Base-by-base conservation (phyloP, 2,888 invertebrate species). In the Gortyna flavago region DNA sequence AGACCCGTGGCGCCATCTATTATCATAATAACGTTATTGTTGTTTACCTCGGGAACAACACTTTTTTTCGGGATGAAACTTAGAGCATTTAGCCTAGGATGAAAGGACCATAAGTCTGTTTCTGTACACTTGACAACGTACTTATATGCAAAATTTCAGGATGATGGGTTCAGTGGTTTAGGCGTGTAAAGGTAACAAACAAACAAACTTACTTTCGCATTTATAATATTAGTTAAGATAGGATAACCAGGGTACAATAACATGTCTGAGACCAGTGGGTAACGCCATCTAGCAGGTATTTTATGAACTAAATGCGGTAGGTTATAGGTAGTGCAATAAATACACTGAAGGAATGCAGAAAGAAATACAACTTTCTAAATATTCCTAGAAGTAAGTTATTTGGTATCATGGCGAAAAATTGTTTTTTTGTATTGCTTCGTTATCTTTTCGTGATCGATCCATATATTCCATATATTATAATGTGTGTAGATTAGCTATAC, bases 261-360 rank as follows among this genome's bases (percentile, higher is more conserved):
- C 9, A 68, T 25, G 9, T 13, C 1, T 62, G 35, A 51, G 41
- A 21, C 5, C 16, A 1, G 25, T 16, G 4, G 2, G 38, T 32
- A 73, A 35, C 35, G 81, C 70, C 81, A 81, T 81, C 81, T 81
- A 67, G 65, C 5, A 57, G 41, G 16, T 16, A 48, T 16, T 44
- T 32, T 0, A 51, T 35, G 25, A 70, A 75, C 59, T 67, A 77
- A 69, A 41, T 76, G 6, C 32, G 11, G 32, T n/a, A n/a, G n/a
- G n/a, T n/a, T n/a, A n/a, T n/a, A n/a, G n/a, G n/a, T 32, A 59
- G 18, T 59, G 25, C 6, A n/a, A 2, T 38, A 29, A 21, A 32
- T 9, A n/a, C 21, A 25, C 11, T 38, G 59, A 21, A 66, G 16
- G 13, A 48, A 59, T 29, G 8, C 25, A 7, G 13, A 13, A 25